Base-by-base conservation (phyloP, 2,113 vertebrate species). In the Gobius niger region DNA sequence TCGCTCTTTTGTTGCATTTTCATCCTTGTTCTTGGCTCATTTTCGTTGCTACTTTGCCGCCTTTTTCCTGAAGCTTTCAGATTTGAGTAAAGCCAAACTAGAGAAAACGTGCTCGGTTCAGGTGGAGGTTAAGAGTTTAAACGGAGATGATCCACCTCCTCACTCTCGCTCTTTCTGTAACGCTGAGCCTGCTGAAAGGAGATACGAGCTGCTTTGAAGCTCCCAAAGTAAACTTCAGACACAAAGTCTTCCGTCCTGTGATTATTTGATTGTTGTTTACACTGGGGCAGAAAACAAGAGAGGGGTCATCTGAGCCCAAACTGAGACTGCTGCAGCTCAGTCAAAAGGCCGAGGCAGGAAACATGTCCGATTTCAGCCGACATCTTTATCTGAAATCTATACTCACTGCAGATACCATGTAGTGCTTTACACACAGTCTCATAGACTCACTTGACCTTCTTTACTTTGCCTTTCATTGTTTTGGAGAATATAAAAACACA, bases 201-300 rank as follows among this genome's bases (percentile, higher is more conserved):
- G 85, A 83, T 82, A 73, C 54, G 56, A 70, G 44, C 18, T 24
- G 41, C 78, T 91, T 90, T 91, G 85, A 90, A 89, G 87, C 79
- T 82, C 76, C 67, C 56, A 86, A 91, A 89, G 85, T 88, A 89
- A 89, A 88, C 84, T 86, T 75, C 70, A 83, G 87, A 88, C 85
- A 89, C 80, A 82, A 85, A 82, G 87, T 88, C 87, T 91, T 92
- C 89, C 88, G 80, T 90, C 89, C 89, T 87, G 88, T 80, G 68
- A 88, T 91, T 89, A 91, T 91, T 87, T 81, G 82, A 78, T 86
- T 83, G 76, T 86, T 92, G 88, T 89, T 90, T 90, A 84, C 72
- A 82, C 82, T 73, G 75, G 87, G 67, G 66, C 76, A 75, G 76
- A 82, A 88, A 90, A 87, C 83, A 86, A 90, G 83, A 76, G 78